These are phyloP conservation scores for Phaenicophaeus curvirostris DNA, from an alignment of 2,797 vertebrate genomes.

Conservation along the genomic window DNA sequence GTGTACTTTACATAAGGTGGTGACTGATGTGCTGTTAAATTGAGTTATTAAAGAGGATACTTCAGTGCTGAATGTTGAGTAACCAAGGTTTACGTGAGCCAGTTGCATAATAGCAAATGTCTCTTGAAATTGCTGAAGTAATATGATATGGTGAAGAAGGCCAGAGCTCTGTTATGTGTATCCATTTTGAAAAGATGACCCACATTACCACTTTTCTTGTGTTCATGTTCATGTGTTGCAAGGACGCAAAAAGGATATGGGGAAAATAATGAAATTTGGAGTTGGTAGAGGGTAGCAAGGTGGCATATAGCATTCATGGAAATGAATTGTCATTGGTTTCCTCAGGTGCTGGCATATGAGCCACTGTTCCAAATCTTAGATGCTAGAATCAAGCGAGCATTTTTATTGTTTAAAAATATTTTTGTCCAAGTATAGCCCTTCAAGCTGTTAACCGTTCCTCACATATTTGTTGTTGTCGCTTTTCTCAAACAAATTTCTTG, in stretches of 20 bases:
- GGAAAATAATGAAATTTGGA: neutral
- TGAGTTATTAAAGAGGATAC: neutral
- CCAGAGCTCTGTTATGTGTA: neutral
- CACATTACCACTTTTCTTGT: neutral
- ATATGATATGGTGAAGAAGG: neutral
- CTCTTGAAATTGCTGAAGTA: neutral
- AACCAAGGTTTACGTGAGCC: neutral
- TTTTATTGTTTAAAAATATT: neutral
- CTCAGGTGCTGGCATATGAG: neutral
- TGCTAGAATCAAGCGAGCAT: neutral
- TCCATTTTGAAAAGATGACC: neutral
- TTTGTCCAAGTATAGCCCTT: neutral
- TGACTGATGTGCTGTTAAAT: neutral
- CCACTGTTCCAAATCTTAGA: neutral
- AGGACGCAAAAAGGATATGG: fast-evolving
- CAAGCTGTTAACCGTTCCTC: neutral
- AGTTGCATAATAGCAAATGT: neutral
- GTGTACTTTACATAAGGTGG: neutral
- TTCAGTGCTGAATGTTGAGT: neutral
- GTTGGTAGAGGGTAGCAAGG: neutral
- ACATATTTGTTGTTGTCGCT: neutral
- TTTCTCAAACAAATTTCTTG: neutral
- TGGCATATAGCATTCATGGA: neutral
- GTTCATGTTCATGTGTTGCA: neutral
- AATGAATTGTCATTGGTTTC: neutral